Base-by-base conservation (phyloP, 2,888 invertebrate genomes). In the Cyclophora albipunctata region DNA sequence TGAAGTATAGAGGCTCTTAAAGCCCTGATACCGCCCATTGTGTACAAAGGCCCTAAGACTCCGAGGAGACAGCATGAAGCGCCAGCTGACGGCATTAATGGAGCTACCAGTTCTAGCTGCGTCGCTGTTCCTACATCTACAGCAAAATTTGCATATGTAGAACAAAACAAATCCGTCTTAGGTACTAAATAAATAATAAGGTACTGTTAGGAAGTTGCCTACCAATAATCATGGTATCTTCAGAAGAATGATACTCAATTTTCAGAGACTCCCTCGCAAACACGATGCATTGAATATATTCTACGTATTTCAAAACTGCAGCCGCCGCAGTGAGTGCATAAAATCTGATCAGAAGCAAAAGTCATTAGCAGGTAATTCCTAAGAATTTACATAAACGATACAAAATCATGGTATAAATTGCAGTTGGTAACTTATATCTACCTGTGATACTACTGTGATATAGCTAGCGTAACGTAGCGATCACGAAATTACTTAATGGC, bases 291-390 rank as follows among this genome's bases (percentile, higher is more conserved):
- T 95, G 93, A 51, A 93, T 92, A 62, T 92, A 92, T 77, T 97
- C 96, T 1, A 96, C 91, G 75, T 97, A 97, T 69, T 94, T 95
- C 3, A 98, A 72, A 3, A 98, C 89, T 3, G 96, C 97, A 7
- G 95, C 92, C n/a, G 93, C 92, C 1, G 97, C 93, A 5, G 97
- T 92, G 48, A 98, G 75, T 7, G 96, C 94, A 71, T 97, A 97
- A 76, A 95, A 96, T 69, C 96, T 97, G 71, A 40, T 43, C 54
- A 51, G 33, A 5, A 37, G 20, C 40, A 43, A n/a, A n/a, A 41
- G 44, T 33, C 20, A 3, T 41, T 7, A 34, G 33, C 42, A 42
- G 33, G 5, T 1, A 34, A 42, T n/a, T 7, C 6, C 2, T 34
- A 42, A 45, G 4, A 20, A 34, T 37, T 34, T n/a, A 46, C 34